Conservation (phyloP, 2,888 invertebrate species). For the Escarpia spicata region DNA sequence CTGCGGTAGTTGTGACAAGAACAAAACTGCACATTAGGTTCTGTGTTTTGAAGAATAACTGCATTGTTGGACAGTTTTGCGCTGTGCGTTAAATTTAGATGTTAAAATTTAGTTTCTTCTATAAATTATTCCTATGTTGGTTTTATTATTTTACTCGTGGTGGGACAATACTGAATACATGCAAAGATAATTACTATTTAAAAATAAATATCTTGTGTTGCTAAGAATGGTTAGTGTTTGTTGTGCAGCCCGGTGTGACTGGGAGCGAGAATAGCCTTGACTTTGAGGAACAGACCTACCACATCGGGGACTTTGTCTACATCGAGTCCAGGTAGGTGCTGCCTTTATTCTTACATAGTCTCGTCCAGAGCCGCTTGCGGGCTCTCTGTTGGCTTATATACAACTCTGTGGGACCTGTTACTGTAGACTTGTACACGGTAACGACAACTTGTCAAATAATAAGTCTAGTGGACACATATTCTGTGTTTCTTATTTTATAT, state of each 20-base stretch:
- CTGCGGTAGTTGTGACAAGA: not conserved
- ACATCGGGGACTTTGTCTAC: constrained; percentile 92
- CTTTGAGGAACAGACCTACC: constrained; percentile 79
- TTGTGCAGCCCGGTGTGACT: not conserved
- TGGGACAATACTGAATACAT: not conserved
- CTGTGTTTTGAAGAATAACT: not conserved
- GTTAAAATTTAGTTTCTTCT: constrained; percentile 35
- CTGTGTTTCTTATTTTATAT: no score
- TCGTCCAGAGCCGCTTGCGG: not conserved
- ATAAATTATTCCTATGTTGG: no score
- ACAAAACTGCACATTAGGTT: not conserved
- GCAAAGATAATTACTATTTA: not conserved
- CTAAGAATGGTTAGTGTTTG: not conserved
- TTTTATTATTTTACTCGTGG: not conserved
- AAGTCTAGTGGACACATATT: no score
- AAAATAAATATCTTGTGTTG: not conserved
- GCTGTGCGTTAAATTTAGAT: not conserved
- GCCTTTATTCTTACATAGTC: not conserved
- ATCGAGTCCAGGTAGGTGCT: constrained; percentile 68
- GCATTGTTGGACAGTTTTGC: not conserved
- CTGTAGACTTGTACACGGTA: no score
- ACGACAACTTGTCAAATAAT: no score
- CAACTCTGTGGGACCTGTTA: no score
- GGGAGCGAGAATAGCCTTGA: constrained; percentile 52
- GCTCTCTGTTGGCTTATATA: not conserved